Conservation (phyloP, 2,888 invertebrate genomes). For the Tanytarsus gracilentus region DNA sequence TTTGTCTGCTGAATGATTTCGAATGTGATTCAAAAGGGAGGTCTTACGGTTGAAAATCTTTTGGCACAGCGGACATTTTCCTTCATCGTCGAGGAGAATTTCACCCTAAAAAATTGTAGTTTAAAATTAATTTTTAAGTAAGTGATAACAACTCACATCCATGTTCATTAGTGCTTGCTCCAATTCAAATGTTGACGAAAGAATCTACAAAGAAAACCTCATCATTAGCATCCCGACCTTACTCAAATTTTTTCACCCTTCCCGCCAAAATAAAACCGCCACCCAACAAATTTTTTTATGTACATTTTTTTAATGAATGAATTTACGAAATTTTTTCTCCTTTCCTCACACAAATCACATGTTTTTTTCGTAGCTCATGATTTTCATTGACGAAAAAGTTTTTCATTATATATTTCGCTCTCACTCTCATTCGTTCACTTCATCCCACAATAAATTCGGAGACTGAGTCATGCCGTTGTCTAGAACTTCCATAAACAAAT, state of each 20-base stretch:
- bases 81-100: slow-evolving; percentile 43
- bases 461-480: no score
- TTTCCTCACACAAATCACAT: slow-evolving; percentile 6
- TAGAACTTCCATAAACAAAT: no score
- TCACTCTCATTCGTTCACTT: neutral
- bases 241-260: no score
- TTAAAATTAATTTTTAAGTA: neutral
- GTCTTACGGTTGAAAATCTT: slow-evolving; percentile 44
- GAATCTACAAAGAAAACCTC: neutral
- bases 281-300: neutral
- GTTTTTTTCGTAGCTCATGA: neutral
- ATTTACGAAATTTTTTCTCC: no score
- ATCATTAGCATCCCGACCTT: neutral
- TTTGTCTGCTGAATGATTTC: slow-evolving; percentile 44
- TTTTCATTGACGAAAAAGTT: slow-evolving; percentile 25
- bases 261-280: slow-evolving; percentile 16
- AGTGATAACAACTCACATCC: slow-evolving; percentile 36
- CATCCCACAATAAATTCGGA: no score
- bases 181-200: slow-evolving; percentile 37
- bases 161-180: slow-evolving; percentile 39
- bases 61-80: slow-evolving; percentile 43
- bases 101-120: slow-evolving; percentile 37
- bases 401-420: slow-evolving; percentile 11
- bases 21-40: slow-evolving; percentile 43
- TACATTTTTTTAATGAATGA: slow-evolving; percentile 7